Evolutionary conservation across 53 echinoderm and acorn worm species (phyloP).

Genomic region (Crossaster papposus): DNA sequence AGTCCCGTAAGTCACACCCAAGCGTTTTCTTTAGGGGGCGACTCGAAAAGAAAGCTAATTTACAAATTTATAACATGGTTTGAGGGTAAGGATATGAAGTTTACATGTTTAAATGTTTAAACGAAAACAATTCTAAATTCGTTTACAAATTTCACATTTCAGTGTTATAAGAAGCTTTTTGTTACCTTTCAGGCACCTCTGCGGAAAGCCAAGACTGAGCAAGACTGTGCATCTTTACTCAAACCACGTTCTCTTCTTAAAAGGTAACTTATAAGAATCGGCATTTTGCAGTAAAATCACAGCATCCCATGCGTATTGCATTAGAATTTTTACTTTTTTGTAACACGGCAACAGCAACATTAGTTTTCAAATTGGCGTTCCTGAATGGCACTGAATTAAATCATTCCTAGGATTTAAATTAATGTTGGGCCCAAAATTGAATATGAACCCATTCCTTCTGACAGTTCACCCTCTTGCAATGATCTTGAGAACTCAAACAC

Average conservation of each 20-base stretch:
- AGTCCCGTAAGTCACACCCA: constrained; percentile 83
- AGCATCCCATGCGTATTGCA: background rate
- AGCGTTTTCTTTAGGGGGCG: too few relatives aligned
- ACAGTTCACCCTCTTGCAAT: constrained; percentile 96
- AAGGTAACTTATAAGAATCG: constrained; percentile 48
- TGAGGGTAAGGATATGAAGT: too few relatives aligned
- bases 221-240: constrained; percentile 84
- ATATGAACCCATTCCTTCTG: background rate
- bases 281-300: background rate
- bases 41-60: too few relatives aligned
- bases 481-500: constrained; percentile 83
- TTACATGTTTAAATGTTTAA: background rate
- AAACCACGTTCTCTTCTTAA: constrained; percentile 71
- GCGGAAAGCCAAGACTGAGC: constrained; percentile 85
- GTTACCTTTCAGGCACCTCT: constrained; percentile 75
- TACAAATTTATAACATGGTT: too few relatives aligned
- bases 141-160: too few relatives aligned
- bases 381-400: too few relatives aligned
- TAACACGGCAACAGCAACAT: too few relatives aligned
- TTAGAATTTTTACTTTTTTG: too few relatives aligned
- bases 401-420: too few relatives aligned
- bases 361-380: too few relatives aligned
- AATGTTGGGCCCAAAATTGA: too few relatives aligned
- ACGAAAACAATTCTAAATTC: background rate
- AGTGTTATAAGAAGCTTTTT: too few relatives aligned